Evolutionary conservation across 2,888 invertebrate genomes (phyloP).

Genomic region (Parnassius glacialis): DNA sequence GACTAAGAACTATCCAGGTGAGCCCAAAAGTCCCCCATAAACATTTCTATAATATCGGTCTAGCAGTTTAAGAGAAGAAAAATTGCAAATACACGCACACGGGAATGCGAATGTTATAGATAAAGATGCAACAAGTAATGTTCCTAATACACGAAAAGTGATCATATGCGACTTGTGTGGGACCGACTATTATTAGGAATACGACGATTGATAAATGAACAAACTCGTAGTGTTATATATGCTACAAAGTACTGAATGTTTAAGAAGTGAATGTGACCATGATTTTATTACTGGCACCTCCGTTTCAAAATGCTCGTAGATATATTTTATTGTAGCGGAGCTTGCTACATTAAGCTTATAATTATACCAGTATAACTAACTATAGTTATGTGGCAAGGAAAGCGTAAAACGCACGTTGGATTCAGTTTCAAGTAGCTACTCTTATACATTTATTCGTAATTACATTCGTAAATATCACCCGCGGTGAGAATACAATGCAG

Average conservation of each 20-base stretch:
- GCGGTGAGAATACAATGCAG: constrained; percentile 9
- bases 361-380: constrained; percentile 5
- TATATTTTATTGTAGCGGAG: constrained; percentile 15
- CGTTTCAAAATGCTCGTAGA: constrained; percentile 28
- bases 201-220: not conserved
- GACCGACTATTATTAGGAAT: too few species aligned
- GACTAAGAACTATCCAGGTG: too few species aligned
- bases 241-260: constrained; percentile 17
- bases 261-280: constrained; percentile 56
- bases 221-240: not conserved
- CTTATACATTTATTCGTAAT: constrained; percentile 32
- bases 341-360: not conserved
- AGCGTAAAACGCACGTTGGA: constrained; percentile 34
- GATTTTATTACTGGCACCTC: constrained; percentile 32
- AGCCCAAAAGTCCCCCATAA: too few species aligned
- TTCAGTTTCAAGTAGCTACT: constrained; percentile 27
- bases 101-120: too few species aligned
- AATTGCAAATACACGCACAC: too few species aligned
- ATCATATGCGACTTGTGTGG: too few species aligned
- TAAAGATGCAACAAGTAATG: too few species aligned
- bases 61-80: too few species aligned
- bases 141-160: too few species aligned
- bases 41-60: too few species aligned
- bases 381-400: constrained; percentile 30
- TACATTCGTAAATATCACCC: constrained; percentile 17